Evolutionary conservation across 2,113 vertebrate species (phyloP).

Genomic region (Argyrosomus japonicus): DNA sequence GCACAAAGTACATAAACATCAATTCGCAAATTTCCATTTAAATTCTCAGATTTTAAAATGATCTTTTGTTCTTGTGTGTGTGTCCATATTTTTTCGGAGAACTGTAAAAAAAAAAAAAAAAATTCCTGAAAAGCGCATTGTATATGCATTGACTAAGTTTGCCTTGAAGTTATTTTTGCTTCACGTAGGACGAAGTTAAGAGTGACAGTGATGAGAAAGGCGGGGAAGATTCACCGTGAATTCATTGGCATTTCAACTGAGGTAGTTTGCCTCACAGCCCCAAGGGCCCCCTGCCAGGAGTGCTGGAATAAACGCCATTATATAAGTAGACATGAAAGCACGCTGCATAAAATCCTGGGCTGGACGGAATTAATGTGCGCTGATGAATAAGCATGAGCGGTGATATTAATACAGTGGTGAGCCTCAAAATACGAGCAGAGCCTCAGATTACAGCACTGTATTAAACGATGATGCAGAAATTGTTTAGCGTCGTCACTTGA

Average conservation of each 20-base stretch:
- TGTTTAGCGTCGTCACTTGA: neutral
- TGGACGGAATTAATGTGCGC: constrained; percentile 52
- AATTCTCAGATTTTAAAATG: neutral
- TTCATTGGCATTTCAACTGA: constrained; percentile 44
- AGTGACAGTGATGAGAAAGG: constrained; percentile 27
- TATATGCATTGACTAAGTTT: neutral
- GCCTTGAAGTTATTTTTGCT: neutral
- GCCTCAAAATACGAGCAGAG: constrained; percentile 27
- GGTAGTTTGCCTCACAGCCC: constrained; percentile 39
- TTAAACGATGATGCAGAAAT: constrained; percentile 30
- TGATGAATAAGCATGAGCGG: constrained; percentile 67
- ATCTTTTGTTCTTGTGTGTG: neutral
- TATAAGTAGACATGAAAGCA: constrained; percentile 59
- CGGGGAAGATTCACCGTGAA: constrained; percentile 39
- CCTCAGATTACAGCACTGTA: constrained; percentile 32
- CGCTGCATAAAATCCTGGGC: constrained; percentile 29
- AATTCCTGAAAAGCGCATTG: neutral
- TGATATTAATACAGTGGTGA: constrained; percentile 50
- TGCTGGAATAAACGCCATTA: constrained; percentile 43
- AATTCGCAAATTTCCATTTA: neutral
- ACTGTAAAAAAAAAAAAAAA: neutral
- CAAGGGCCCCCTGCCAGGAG: constrained; percentile 38
- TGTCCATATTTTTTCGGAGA: neutral
- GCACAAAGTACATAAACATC: neutral
- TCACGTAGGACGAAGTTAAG: constrained; percentile 7